Percentiles rank a stretch among this genome's conserved stretches.
phyloP scores from a whole-genome alignment of 2,113 vertebrate species.

The Brachypteracias leptosomus region DNA sequence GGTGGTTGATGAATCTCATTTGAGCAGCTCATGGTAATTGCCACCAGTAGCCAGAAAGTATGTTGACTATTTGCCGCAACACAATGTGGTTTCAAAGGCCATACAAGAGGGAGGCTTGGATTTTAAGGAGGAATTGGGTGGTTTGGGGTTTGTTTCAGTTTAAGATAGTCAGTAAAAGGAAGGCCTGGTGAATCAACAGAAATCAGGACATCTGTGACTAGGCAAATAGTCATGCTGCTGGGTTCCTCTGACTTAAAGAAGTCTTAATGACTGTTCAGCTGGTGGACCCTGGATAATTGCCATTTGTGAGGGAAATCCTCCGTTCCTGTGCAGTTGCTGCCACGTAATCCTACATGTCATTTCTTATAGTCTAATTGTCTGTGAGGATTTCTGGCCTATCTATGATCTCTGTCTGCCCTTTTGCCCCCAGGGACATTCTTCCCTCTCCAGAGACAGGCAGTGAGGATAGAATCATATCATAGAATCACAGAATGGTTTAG shows the following conservation, averaged over 20 bases:
- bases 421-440: background rate
- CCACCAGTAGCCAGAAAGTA: conserved; percentile 23
- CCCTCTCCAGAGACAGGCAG: background rate
- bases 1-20: background rate
- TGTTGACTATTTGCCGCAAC: conserved; percentile 1
- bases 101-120: background rate
- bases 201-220: background rate
- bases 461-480: too few species aligned
- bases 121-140: background rate
- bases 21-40: background rate
- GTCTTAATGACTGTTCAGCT: background rate
- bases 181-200: background rate
- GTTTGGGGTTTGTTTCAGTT: background rate
- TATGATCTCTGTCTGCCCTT: background rate
- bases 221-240: background rate
- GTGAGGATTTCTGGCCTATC: background rate
- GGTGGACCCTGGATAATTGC: conserved; percentile 1
- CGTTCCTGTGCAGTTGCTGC: background rate
- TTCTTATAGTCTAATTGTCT: background rate
- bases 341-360: background rate
- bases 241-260: background rate
- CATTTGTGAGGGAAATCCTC: conserved; percentile 31
- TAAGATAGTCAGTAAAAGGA: background rate
- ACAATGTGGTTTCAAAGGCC: background rate
- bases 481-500: too few species aligned